Evolutionary conservation across 2,888 invertebrate species (phyloP).

Genomic region (Parnassius mnemosyne): DNA sequence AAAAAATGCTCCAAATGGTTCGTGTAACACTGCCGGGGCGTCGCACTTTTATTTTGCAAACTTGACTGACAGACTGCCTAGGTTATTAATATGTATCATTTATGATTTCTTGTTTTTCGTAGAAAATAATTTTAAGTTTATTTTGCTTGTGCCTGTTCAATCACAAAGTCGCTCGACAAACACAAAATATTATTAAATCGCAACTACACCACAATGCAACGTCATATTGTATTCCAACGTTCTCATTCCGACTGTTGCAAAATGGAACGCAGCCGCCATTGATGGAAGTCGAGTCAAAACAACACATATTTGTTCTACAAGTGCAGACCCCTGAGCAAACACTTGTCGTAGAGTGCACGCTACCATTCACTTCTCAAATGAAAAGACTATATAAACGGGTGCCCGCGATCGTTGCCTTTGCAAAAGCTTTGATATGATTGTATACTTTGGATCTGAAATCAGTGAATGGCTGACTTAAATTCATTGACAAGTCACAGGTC

Average conservation of each 20-base stretch:
- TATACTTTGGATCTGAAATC: too few relatives aligned
- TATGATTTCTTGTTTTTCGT: too few relatives aligned
- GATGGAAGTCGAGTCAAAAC: conserved; percentile 12
- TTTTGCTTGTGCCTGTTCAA: not conserved
- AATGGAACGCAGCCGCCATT: conserved; percentile 18
- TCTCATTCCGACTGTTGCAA: conserved; percentile 16
- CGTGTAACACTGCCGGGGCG: too few relatives aligned
- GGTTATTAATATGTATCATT: too few relatives aligned
- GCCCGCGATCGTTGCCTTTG: conserved; percentile 13
- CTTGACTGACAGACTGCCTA: too few relatives aligned
- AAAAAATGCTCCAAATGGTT: too few relatives aligned
- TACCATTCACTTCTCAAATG: conserved; percentile 20
- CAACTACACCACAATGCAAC: conserved; percentile 16
- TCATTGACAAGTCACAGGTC: too few relatives aligned
- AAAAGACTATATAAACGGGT: conserved; percentile 23
- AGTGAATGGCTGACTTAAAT: too few relatives aligned
- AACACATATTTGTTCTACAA: conserved; percentile 21
- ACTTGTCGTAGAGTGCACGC: conserved; percentile 10
- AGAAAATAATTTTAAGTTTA: too few relatives aligned
- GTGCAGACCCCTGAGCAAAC: conserved; percentile 24
- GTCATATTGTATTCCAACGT: conserved; percentile 17
- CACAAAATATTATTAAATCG: conserved; percentile 21
- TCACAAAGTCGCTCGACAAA: not conserved
- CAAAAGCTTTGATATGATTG: not conserved
- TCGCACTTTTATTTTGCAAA: too few relatives aligned